Conservation (phyloP, 2,113 vertebrate species). For the Opisthocomus hoazin region DNA sequence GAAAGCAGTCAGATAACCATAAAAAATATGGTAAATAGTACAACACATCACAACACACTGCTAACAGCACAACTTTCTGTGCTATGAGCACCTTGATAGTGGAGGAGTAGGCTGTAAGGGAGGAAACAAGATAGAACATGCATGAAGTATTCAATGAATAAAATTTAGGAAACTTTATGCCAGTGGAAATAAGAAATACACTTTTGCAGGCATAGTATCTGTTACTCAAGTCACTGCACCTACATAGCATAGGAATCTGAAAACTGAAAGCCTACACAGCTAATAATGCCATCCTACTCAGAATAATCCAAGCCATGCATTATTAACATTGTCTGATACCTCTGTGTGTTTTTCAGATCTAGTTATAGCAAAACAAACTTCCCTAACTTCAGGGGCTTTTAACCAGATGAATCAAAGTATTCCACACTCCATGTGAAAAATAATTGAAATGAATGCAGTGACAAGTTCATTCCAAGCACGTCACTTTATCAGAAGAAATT, state of each 20-base stretch:
- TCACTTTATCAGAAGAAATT: neutral
- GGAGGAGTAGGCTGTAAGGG: neutral
- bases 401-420: neutral
- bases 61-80: neutral
- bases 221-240: neutral
- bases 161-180: neutral
- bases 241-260: neutral
- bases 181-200: neutral
- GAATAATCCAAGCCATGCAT: neutral
- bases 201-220: neutral
- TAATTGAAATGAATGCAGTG: neutral
- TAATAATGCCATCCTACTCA: neutral
- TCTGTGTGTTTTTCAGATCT: neutral
- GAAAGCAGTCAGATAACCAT: neutral
- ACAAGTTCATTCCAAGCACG: neutral
- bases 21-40: neutral
- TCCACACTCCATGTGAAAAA: neutral
- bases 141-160: neutral
- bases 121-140: neutral
- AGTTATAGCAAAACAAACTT: neutral
- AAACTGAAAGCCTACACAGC: neutral
- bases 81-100: neutral
- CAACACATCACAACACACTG: neutral
- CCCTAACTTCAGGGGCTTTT: neutral
- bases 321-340: neutral